Evolutionary conservation across 1,140 invertebrate genomes (phyloP).

Genomic region (Drosophila repletoides): DNA sequence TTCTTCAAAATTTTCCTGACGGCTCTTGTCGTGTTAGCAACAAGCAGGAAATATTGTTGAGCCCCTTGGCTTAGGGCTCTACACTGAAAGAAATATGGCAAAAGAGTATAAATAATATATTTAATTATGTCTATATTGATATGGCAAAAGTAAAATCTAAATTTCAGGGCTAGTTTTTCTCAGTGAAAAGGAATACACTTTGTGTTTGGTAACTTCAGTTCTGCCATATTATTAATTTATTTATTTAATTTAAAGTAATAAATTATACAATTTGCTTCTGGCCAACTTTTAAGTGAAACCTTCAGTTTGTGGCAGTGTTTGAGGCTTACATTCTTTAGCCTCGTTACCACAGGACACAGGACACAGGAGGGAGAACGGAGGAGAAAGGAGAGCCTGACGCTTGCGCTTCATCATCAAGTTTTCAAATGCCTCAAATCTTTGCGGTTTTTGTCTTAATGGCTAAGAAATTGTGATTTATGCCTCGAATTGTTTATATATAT

Average conservation of each 20-base stretch:
- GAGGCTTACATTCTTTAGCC: conserved; percentile 25
- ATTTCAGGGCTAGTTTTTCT: too few species aligned
- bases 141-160: too few species aligned
- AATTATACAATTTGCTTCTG: neutral
- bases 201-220: too few species aligned
- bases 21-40: conserved; percentile 43
- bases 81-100: conserved; percentile 29
- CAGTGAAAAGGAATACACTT: too few species aligned
- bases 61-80: conserved; percentile 13
- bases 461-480: conserved; percentile 81
- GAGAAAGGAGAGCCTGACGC: conserved; percentile 1
- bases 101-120: too few species aligned
- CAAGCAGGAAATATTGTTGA: conserved; percentile 56
- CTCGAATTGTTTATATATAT: conserved; percentile 60
- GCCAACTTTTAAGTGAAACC: conserved; percentile 5
- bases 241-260: too few species aligned
- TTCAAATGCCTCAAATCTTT: conserved; percentile 74
- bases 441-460: conserved; percentile 78
- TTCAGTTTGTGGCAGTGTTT: conserved; percentile 19
- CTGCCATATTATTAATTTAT: too few species aligned
- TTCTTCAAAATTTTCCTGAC: conserved; percentile 34
- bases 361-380: too few species aligned
- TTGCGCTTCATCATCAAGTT: conserved; percentile 58
- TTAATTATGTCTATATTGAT: too few species aligned
- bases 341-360: conserved; percentile 20